Evolutionary conservation across 1,140 invertebrate genomes (phyloP).

Genomic region (Babylonia areolata): DNA sequence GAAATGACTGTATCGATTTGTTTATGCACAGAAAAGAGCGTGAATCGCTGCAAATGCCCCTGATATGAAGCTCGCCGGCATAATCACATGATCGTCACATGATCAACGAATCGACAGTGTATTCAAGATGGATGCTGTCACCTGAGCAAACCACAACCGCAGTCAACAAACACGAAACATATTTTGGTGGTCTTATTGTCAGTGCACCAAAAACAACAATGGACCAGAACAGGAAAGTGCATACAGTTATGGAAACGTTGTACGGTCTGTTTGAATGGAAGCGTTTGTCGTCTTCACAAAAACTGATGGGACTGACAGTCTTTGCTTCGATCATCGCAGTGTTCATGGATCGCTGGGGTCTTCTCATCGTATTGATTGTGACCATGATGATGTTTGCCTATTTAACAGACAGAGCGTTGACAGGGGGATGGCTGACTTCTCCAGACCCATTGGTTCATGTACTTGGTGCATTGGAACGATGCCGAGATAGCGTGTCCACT

Average conservation of each 20-base stretch:
- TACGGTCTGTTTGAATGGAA: slow-evolving; percentile 22
- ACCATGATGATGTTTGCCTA: not conserved
- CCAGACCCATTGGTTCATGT: slow-evolving; percentile 15
- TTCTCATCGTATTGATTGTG: slow-evolving; percentile 31
- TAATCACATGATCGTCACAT: slow-evolving; percentile 39
- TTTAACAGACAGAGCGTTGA: slow-evolving; percentile 9
- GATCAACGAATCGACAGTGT: not conserved
- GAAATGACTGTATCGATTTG: no score
- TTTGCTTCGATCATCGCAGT: not conserved
- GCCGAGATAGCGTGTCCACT: not conserved
- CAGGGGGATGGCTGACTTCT: not conserved
- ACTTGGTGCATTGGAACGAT: slow-evolving; percentile 9
- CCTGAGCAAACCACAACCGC: not conserved
- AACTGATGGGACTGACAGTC: slow-evolving; percentile 16
- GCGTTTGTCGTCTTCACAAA: slow-evolving; percentile 33
- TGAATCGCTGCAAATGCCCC: no score
- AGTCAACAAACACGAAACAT: not conserved
- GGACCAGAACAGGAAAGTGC: not conserved
- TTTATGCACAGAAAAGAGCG: no score
- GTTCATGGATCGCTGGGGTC: slow-evolving; percentile 3
- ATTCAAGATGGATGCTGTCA: slow-evolving; percentile 33
- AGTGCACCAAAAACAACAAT: not conserved
- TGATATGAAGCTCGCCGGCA: no score
- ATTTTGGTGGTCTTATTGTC: not conserved
- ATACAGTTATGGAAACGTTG: not conserved